Evolutionary conservation across 2,113 vertebrate species (phyloP).

Genomic region (Trachemys scripta): DNA sequence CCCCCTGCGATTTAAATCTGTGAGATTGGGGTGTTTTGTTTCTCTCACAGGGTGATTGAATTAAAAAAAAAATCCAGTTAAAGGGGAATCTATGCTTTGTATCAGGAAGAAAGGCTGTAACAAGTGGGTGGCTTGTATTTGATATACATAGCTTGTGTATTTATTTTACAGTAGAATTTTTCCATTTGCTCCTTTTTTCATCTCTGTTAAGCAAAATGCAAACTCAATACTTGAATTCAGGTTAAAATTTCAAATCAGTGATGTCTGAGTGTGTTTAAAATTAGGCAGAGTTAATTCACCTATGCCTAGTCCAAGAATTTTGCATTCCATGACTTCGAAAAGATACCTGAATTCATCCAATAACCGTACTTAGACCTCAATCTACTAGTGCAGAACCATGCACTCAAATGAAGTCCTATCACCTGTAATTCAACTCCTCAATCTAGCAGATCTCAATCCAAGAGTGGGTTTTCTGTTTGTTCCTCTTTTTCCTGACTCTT

Average conservation of each 20-base stretch:
- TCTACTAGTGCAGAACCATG: not conserved
- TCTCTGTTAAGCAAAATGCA: not conserved
- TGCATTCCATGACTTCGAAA: not conserved
- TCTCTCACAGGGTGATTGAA: not conserved
- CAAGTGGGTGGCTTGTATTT: not conserved
- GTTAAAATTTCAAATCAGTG: not conserved
- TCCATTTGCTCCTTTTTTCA: accelerated
- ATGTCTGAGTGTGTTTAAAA: not conserved
- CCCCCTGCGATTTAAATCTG: not conserved
- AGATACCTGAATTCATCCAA: not conserved
- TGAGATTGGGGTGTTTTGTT: not conserved
- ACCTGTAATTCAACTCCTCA: not conserved
- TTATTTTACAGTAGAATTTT: not conserved
- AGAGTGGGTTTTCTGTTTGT: not conserved
- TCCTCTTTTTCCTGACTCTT: not conserved
- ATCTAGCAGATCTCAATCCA: not conserved
- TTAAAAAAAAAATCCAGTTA: not conserved
- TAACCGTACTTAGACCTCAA: not conserved
- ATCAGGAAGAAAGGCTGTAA: not conserved
- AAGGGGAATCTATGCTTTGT: not conserved
- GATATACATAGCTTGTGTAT: accelerated
- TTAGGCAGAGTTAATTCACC: not conserved
- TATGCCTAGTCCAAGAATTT: not conserved
- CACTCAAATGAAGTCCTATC: not conserved
- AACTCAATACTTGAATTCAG: not conserved